Evolutionary conservation across 2,888 invertebrate genomes (phyloP), one percentile per base, ranked within the genome.

Genomic region (Ganaspis brasiliensis): DNA sequence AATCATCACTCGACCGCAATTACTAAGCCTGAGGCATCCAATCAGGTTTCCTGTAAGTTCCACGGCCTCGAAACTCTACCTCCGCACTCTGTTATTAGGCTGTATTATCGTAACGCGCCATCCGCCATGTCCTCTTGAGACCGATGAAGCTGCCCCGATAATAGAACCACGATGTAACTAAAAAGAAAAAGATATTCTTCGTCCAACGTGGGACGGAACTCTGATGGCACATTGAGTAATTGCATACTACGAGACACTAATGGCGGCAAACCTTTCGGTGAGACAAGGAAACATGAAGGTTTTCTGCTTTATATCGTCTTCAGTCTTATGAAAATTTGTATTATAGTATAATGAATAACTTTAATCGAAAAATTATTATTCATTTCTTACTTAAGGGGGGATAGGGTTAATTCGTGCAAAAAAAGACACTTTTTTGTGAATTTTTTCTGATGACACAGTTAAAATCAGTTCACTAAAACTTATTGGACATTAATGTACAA

Each of bases 51-150:
- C 71, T 75, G 75, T 73, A 79, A 72, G 78, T 72, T 77, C 79
- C 61, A 76, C 73, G 40, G 61, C 76, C 77, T 72, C 81, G 81
- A 81, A 79, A 45, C 77, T 76, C 80, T 77, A 76, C 77, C 78
- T 73, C 31, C 84, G 82, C 81, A 86, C 89, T 88, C 87, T 91
- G 85, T 91, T 91, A 91, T 91, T 91, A 91, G 86, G 87, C 85
- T 81, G 86, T 88, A 90, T 90, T 90, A 90, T 89, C 88, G 90
- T 89, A 89, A 90, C 88, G 87, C 87, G 84, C 85, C 85, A 81
- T 83, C 85, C 84, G 78, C 81, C 81, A 83, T 85, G 82, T 84
- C 82, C 84, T 82, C 74, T 78, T 79, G 82, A 83, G 83, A 85
- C 83, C 86, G 83, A 84, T 85, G 85, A 85, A 86, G 83, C 84